phyloP scores from a whole-genome alignment of 2,113 vertebrate genomes.

The Microtus richardsoni region DNA sequence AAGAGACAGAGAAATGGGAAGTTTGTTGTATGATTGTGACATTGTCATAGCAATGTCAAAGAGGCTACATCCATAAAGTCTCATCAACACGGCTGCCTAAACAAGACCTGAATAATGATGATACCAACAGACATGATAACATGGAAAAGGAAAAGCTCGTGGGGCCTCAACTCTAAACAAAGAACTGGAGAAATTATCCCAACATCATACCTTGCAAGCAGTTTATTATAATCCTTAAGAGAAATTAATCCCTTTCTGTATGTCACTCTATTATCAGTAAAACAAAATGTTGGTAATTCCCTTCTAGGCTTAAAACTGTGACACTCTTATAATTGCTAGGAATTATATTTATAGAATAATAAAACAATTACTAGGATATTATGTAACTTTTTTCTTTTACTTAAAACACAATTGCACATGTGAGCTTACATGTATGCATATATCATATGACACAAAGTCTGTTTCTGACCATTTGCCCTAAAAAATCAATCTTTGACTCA shows the following conservation, averaged over 20 bases:
- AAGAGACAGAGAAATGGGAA: neutral
- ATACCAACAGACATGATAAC: neutral
- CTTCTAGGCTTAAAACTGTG: neutral
- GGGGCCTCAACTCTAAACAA: neutral
- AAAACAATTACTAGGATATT: neutral
- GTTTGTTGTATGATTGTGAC: neutral
- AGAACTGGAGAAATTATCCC: neutral
- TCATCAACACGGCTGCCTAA: neutral
- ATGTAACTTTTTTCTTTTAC: neutral
- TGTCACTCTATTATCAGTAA: neutral
- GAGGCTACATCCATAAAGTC: neutral
- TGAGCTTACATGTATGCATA: neutral
- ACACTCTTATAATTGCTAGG: neutral
- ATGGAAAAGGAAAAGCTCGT: neutral
- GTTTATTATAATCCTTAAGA: neutral
- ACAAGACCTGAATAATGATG: neutral
- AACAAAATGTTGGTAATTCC: neutral
- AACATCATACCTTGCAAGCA: neutral
- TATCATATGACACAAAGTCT: neutral
- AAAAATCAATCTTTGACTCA: constrained; percentile 33
- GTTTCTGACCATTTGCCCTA: neutral
- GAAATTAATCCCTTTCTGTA: neutral
- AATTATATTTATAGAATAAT: neutral
- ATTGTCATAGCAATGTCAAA: neutral
- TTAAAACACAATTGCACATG: neutral